A percentile compares a stretch with the other conserved stretches of the same genome.
These are phyloP conservation scores for Lepeophtheirus nordmannii DNA, from an alignment of 2,888 invertebrate genomes.

Conservation along the genomic window DNA sequence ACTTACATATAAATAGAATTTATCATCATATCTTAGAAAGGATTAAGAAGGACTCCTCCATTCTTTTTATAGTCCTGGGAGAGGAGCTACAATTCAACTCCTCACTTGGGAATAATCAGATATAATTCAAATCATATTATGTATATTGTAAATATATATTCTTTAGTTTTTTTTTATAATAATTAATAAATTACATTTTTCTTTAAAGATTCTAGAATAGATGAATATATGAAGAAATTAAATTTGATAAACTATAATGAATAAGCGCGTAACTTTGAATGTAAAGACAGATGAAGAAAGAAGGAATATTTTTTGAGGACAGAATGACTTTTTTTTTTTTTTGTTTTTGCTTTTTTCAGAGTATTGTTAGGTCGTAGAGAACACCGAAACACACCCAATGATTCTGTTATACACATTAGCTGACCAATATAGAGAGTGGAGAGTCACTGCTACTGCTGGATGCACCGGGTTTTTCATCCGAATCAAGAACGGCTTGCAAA, in stretches of 20 bases:
- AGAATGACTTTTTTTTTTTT: not conserved
- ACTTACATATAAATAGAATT: not conserved
- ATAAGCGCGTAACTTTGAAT: conserved; percentile 1
- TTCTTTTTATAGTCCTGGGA: no score
- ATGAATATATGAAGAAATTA: not conserved
- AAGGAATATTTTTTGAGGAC: not conserved
- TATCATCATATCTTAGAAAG: not conserved
- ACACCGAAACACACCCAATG: not conserved
- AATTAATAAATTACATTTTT: conserved; percentile 4
- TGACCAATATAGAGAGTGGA: conserved; percentile 10
- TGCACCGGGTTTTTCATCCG: not conserved
- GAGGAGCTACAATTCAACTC: no score
- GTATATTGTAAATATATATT: conserved; percentile 2
- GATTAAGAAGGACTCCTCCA: no score
- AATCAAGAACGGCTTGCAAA: conserved; percentile 7
- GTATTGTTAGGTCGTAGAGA: not conserved
- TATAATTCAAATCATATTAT: not conserved
- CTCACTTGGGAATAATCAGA: not conserved
- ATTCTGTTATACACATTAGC: not conserved
- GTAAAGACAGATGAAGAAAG: conserved; percentile 1
- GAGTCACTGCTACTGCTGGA: conserved; percentile 12
- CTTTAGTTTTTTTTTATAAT: not conserved
- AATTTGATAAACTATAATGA: not conserved
- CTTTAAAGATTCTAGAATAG: not conserved
- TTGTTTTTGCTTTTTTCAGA: not conserved